Conservation (phyloP, 2,888 invertebrate genomes). For the Rotaria magnacalcarata region DNA sequence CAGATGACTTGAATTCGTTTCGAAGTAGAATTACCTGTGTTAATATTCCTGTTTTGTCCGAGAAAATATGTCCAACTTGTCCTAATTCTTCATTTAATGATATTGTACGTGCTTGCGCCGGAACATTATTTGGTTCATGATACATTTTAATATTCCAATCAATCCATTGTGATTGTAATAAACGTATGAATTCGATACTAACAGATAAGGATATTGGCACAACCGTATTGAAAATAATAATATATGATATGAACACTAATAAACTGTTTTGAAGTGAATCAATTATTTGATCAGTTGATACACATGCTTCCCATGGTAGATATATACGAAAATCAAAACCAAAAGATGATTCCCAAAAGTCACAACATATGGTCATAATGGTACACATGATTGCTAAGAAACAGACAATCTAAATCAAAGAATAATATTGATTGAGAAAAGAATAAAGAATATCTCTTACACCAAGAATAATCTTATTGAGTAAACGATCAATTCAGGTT, state of each 20-base stretch:
- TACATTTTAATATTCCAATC: constrained; percentile 99
- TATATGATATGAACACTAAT: constrained; percentile 96
- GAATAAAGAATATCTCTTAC: not conserved
- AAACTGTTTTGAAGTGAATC: constrained; percentile 76
- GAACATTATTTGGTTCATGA: constrained; percentile 74
- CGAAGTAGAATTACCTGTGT: constrained; percentile 64
- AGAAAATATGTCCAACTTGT: constrained; percentile 97
- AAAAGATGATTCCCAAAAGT: constrained; percentile 90
- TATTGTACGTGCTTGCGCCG: constrained; percentile 90
- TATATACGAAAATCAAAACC: constrained; percentile 67
- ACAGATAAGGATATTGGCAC: constrained; percentile 94
- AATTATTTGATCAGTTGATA: constrained; percentile 64
- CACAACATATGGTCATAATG: constrained; percentile 93
- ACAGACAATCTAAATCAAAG: constrained; percentile 72
- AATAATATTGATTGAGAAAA: not conserved
- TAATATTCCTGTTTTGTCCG: constrained; percentile 96
- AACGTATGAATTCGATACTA: constrained; percentile 81
- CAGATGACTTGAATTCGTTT: too few species aligned
- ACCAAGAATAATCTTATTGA: constrained; percentile 98
- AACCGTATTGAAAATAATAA: constrained; percentile 96
- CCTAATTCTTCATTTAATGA: constrained; percentile 96
- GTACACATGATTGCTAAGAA: constrained; percentile 93
- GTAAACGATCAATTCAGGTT: constrained; percentile 94
- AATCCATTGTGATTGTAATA: constrained; percentile 93
- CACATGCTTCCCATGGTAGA: constrained; percentile 87